Base-by-base conservation (phyloP, 2,888 invertebrate species). In the Hemicrepidius hirtus region DNA sequence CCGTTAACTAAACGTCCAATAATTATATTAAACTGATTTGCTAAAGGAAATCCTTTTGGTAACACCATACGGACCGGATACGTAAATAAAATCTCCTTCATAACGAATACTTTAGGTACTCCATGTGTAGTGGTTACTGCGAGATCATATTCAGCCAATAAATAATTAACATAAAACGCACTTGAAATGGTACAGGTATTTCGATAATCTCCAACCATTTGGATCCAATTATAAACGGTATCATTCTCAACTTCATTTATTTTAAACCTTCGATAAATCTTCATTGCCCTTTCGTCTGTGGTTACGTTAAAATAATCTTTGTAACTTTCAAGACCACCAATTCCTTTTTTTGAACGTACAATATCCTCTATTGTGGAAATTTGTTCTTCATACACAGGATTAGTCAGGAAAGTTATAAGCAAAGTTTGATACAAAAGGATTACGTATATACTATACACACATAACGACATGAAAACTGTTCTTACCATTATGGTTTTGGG, bases 371-470 rank as follows among this genome's bases (percentile, higher is more conserved):
- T 83, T 0, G 86, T 87, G 63, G 88, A 82, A 6, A 91, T 87
- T 84, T 91, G 91, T 76, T 88, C 84, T 73, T 90, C 86, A 69
- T 85, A 87, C 0, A 87, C 85, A 0, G 91, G 90, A 80, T 89
- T 86, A 9, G 88, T 88, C 50, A 92, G 85, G 0, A 90, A 89
- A 12, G 87, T 85, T 72, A 91, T 90, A 72, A 92, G 82, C 77
- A 90, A 89, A 0, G 91, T 90, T 74, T 91, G 89, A 72, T 91
- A 92, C 0, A 88, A 86, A 0, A 89, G 88, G 10, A 88, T 80
- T 73, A 90, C 85, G 75, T 90, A 85, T 32, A 91, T 82, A 28
- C 88, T 87, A 73, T 90, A 91, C 0, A 90, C 71, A 41, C 89
- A 87, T 0, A 91, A 81, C 24, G 87, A 86, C 1, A 89, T 82